phyloP scores from a whole-genome alignment of 2,113 vertebrate genomes.

The Charina bottae region DNA sequence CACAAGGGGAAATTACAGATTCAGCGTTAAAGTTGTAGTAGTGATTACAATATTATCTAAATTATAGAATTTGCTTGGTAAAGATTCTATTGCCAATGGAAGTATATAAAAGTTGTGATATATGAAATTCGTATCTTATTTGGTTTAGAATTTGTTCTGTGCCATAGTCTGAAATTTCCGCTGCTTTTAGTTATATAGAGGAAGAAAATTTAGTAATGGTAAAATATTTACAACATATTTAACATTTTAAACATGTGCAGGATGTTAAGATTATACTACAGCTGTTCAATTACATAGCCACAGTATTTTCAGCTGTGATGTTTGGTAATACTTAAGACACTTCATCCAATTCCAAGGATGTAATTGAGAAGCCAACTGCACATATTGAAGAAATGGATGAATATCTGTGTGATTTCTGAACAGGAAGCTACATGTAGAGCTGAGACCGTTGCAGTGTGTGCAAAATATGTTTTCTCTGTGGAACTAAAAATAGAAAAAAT shows the following conservation, averaged over 20 bases:
- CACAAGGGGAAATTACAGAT: not conserved
- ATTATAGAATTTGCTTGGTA: not conserved
- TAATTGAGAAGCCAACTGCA: conserved; percentile 13
- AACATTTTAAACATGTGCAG: conserved; percentile 54
- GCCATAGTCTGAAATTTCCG: conserved; percentile 11
- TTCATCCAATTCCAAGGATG: conserved; percentile 6
- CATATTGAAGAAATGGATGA: conserved; percentile 4
- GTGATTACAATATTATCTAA: not conserved
- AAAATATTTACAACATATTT: conserved; percentile 37
- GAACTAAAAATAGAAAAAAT: not conserved
- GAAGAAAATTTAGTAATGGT: conserved; percentile 5
- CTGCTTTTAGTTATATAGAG: not conserved
- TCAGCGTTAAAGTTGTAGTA: not conserved
- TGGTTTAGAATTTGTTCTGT: conserved; percentile 28
- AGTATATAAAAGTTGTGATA: not conserved
- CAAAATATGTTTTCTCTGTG: not conserved
- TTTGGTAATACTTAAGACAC: conserved; percentile 32
- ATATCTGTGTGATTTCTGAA: not conserved
- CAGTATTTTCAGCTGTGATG: conserved; percentile 33
- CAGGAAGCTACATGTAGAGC: conserved; percentile 7
- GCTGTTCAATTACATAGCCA: conserved; percentile 36
- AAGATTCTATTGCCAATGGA: not conserved
- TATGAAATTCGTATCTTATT: conserved; percentile 6
- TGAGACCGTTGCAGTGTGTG: not conserved
- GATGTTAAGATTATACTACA: conserved; percentile 57